Conservation (phyloP, 2,797 vertebrate species). For the Phrynocephalus forsythii region DNA sequence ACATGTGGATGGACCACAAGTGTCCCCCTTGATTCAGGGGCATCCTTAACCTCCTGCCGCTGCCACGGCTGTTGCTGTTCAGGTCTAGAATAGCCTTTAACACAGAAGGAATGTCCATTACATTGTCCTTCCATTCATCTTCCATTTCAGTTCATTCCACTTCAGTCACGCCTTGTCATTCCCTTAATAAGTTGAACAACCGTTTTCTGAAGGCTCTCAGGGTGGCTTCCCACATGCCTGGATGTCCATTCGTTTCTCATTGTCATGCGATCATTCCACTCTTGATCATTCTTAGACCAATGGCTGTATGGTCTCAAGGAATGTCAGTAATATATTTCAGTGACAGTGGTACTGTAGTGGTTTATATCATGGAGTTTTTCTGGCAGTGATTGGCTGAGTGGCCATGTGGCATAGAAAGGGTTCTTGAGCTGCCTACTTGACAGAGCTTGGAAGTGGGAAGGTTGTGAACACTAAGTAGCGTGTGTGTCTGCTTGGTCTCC, state of each 20-base stretch:
- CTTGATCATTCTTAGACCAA: neutral
- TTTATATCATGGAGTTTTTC: too few relatives aligned
- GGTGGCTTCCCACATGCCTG: neutral
- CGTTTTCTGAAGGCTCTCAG: neutral
- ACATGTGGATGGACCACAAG: neutral
- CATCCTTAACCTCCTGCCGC: neutral
- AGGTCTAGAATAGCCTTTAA: constrained; percentile 7
- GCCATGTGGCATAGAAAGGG: too few relatives aligned
- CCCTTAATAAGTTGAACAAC: neutral
- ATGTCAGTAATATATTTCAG: too few relatives aligned
- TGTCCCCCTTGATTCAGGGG: constrained; percentile 1
- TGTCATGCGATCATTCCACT: neutral
- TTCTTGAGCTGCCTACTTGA: too few relatives aligned
- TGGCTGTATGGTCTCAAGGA: neutral
- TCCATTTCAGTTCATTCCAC: neutral
- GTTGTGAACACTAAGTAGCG: too few relatives aligned
- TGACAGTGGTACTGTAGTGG: too few relatives aligned
- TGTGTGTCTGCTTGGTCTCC: too few relatives aligned
- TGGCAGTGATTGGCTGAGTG: too few relatives aligned
- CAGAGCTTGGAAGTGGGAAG: too few relatives aligned
- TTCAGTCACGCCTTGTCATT: constrained; percentile 4
- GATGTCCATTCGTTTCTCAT: neutral
- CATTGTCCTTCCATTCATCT: constrained; percentile 1
- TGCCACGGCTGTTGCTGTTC: constrained; percentile 1
- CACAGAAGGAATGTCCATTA: neutral